A percentile compares a stretch with the other conserved stretches of the same genome.
phyloP scores from a whole-genome alignment of 2,797 vertebrate genomes.

The Malurus leucopterus region DNA sequence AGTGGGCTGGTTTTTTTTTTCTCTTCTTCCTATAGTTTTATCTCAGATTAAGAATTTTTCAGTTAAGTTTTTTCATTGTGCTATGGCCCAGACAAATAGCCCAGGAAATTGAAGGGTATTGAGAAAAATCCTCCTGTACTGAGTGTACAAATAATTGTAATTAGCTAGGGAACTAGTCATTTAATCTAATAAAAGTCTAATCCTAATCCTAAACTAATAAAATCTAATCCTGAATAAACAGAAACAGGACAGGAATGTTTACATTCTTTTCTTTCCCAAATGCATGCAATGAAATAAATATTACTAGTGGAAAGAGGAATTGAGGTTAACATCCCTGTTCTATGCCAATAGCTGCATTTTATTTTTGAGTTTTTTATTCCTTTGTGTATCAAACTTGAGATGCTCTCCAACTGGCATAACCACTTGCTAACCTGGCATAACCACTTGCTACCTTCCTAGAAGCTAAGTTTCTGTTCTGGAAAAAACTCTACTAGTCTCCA shows the following conservation, averaged over 20 bases:
- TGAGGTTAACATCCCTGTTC: neutral
- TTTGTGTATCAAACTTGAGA: accelerated
- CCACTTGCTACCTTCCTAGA: neutral
- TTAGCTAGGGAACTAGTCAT: neutral
- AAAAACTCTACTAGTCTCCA: neutral
- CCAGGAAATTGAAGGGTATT: neutral
- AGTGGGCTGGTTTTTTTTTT: neutral
- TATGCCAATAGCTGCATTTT: neutral
- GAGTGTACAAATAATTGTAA: neutral
- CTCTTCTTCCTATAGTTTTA: neutral
- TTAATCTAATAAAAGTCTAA: neutral
- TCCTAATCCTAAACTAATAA: too few relatives aligned
- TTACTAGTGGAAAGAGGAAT: neutral
- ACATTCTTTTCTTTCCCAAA: neutral
- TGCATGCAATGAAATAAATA: neutral
- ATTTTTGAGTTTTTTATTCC: neutral
- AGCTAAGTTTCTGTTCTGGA: neutral
- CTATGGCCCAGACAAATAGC: neutral
- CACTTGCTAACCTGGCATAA: neutral
- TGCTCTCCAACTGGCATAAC: neutral
- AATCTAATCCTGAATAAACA: neutral
- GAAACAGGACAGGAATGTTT: neutral
- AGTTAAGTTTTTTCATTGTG: neutral
- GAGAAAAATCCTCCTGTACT: neutral
- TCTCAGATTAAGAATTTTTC: neutral